Evolutionary conservation across 2,797 vertebrate genomes (phyloP), one percentile per base, ranked within the genome.

Genomic region (Agapornis canus): DNA sequence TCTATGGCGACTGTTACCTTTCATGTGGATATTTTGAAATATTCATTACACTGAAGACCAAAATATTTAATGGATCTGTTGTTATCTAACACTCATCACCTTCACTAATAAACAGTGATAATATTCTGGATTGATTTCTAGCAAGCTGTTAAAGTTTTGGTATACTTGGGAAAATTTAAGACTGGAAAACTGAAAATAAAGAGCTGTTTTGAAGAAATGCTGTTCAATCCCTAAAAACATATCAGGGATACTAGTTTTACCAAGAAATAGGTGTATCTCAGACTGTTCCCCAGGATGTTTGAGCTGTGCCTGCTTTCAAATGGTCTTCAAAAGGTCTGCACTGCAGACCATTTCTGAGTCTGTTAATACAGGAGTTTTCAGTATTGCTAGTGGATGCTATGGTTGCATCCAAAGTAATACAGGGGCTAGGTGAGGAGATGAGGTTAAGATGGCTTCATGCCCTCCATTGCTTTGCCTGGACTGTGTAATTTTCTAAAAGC

Each of bases 21-120:
- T 94, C 87, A 90, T 92, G 90, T 82, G 80, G 82, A 63, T 86
- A 70, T 95, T 95, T 89, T 89, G 93, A 95, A 96, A 90, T 83
- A 66, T 76, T 95, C 80, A 70, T 94, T 92, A 86, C 73, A 79
- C 2, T 59, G 63, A 94, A 82, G 66, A 82, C 31, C 35, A 90
- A 91, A 94, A 88, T 91, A 90, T 83, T 92, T 92, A 88, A 92
- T 70, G 66, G 39, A 59, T 84, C 43, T 82, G 70, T 88, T 94
- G 22, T 76, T 96, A 92, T 84, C 82, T 92, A 86, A 82, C 87
- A 88, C 86, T 96, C 82, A 72, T 66, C 93, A 92, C 70, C 76
- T 91, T 91, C 83, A 76, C 72, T 92, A 89, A 91, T 87, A 88
- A 95, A 92, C 65, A 23, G 43, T 31, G 39, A 61, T 75, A 70